Evolutionary conservation across 2,888 invertebrate species (phyloP).

Genomic region (Neoaliturus tenellus): DNA sequence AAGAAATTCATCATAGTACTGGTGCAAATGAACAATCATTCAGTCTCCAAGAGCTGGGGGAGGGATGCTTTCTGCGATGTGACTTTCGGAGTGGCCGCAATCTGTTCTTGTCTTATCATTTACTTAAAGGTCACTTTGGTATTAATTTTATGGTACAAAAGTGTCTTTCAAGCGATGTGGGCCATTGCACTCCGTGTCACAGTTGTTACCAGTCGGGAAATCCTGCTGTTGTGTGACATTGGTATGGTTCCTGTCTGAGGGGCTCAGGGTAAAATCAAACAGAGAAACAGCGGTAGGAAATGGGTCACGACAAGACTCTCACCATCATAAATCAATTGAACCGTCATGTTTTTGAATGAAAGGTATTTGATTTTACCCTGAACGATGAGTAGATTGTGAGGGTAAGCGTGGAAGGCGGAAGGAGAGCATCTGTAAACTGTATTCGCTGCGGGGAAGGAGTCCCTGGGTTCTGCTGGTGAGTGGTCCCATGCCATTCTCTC

Average conservation of each 20-base stretch:
- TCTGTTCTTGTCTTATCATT: conserved; percentile 3
- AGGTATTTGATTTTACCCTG: conserved; percentile 51
- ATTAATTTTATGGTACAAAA: conserved; percentile 31
- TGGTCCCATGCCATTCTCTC: conserved; percentile 51
- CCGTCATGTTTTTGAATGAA: neutral
- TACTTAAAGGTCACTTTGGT: conserved; percentile 52
- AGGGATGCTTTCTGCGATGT: neutral
- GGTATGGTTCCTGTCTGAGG: conserved; percentile 31
- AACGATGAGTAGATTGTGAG: conserved; percentile 16
- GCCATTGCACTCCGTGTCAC: conserved; percentile 14
- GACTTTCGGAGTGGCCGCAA: conserved; percentile 27
- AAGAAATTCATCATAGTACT: no score
- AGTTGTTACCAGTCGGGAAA: conserved; percentile 3
- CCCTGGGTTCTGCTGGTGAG: conserved; percentile 48
- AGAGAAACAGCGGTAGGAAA: neutral
- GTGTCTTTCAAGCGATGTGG: conserved; percentile 45
- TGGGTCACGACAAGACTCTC: neutral
- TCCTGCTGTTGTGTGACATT: conserved; percentile 22
- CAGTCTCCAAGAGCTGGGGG: conserved; percentile 36
- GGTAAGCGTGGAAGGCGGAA: neutral
- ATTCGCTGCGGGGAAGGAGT: conserved; percentile 61
- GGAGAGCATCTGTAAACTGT: conserved; percentile 65
- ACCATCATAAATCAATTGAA: neutral
- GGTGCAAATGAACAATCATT: no score
- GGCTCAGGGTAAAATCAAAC: conserved; percentile 54